These are phyloP conservation scores for Scomber scombrus DNA, from an alignment of 2,113 vertebrate species.

Conservation along the genomic window DNA sequence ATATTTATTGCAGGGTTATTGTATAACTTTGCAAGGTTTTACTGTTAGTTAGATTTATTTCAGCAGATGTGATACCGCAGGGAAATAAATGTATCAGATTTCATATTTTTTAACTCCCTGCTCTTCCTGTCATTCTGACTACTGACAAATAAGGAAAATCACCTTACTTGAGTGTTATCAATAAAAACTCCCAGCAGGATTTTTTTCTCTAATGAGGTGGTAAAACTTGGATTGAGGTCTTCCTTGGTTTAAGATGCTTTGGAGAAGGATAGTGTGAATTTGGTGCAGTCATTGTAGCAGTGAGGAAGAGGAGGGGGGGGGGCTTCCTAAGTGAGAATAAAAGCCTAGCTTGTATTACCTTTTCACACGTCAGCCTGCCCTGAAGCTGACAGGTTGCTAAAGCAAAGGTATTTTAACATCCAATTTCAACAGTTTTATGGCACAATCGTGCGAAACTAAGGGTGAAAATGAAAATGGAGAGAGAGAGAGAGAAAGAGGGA, in stretches of 20 bases:
- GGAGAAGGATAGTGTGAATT: conserved; percentile 57
- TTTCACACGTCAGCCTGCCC: conserved; percentile 76
- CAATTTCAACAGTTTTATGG: conserved; percentile 75
- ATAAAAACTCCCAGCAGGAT: conserved; percentile 5
- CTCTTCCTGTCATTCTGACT: conserved; percentile 18
- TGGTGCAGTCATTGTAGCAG: conserved; percentile 20
- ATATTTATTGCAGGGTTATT: not conserved
- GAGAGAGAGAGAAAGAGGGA: conserved; percentile 31
- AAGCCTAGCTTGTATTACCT: conserved; percentile 67
- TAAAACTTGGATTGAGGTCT: conserved; percentile 30
- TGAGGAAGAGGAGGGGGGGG: not conserved
- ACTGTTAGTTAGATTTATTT: not conserved
- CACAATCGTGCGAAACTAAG: conserved; percentile 54
- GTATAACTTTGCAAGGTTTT: not conserved
- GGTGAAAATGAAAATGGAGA: conserved; percentile 67
- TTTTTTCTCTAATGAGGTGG: conserved; percentile 51
- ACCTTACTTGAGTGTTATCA: conserved; percentile 7
- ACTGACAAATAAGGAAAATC: conserved; percentile 12
- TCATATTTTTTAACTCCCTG: not conserved
- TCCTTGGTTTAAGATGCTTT: conserved; percentile 29
- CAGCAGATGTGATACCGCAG: conserved; percentile 18
- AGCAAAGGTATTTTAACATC: conserved; percentile 77
- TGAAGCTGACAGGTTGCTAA: conserved; percentile 77
- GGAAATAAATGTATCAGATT: conserved; percentile 57
- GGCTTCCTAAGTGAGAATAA: conserved; percentile 23